Base-by-base conservation (phyloP, 1,140 invertebrate genomes). In the Araneus ventricosus region DNA sequence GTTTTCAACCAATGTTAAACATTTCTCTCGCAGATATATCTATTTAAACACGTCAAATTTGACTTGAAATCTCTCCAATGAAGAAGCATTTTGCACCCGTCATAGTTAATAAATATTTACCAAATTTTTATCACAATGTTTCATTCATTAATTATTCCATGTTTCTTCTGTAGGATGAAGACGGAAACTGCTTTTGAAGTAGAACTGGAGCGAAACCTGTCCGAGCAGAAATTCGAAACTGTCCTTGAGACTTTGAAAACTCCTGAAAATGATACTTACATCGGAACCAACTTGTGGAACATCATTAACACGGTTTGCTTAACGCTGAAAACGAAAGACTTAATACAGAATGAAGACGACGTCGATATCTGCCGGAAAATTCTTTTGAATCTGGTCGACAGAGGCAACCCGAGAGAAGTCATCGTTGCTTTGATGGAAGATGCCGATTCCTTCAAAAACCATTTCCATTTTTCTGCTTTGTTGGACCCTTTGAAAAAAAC, bases 351-450 rank as follows among this genome's bases (percentile, higher is more conserved):
- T 52, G 86, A 84, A 27, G 24, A 70, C 22, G 92, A 93, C 7
- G 20, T 85, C n/a, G 70, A 39, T 5, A 20, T 45, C 27, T 93
- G 92, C n/a, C 63, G 67, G 8, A 93, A 89, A n/a, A 67, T 93
- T 52, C 70, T 93, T 22, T n/a, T 88, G 6, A 24, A 45, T 20
- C 57, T 93, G 4, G 80, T 82, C 2, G 63, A 90, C 14, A 57
- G 45, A 79, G 93, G 93, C 24, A 86, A 57, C 30, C 61, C 93
- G 22, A 90, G 87, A 86, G 93, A 93, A 80, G 45, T 90, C 10
- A 45, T 93, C 22, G 75, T 93, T n/a, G 88, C 84, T 5, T 67
- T 93, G 22, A 80, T 93, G 88, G 93, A 93, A 79, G 79, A 90
- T 37, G 93, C 93, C 2, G 93, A 93, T 79, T 59, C 63, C 8